Evolutionary conservation across 1,140 invertebrate species (phyloP).

Genomic region (Mercenaria mercenaria): DNA sequence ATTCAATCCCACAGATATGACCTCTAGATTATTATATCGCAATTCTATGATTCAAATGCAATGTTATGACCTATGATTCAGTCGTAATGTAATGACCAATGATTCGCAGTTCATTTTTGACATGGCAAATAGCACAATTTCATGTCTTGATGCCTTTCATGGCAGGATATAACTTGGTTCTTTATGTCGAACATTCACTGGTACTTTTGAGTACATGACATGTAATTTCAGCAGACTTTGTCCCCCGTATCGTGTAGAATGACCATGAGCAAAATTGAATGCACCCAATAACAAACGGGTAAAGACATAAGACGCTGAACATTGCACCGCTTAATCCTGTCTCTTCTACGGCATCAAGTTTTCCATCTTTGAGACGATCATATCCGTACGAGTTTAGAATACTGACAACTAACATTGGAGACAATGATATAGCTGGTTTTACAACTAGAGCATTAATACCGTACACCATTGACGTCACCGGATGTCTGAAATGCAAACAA

Average conservation of each 20-base stretch:
- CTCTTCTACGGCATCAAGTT: constrained; percentile 4
- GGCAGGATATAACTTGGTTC: no score
- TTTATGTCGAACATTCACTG: no score
- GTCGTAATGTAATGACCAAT: no score
- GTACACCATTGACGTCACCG: constrained; percentile 85
- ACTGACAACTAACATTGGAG: constrained; percentile 82
- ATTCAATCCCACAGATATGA: no score
- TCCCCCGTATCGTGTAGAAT: constrained; percentile 68
- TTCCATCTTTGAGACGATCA: constrained; percentile 64
- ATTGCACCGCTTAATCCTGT: constrained; percentile 67
- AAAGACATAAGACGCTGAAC: constrained; percentile 77
- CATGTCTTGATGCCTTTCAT: no score
- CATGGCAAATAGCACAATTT: no score
- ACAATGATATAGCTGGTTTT: constrained; percentile 83
- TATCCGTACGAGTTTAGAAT: constrained; percentile 83
- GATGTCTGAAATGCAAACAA: constrained; percentile 83
- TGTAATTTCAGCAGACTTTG: background rate
- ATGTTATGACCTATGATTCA: no score
- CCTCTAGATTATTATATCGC: no score
- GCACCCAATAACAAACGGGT: constrained; percentile 71
- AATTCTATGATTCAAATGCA: no score
- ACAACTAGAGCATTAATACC: constrained; percentile 85
- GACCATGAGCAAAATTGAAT: constrained; percentile 77
- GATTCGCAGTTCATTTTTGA: no score
- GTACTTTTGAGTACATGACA: background rate